Percentiles rank a stretch among this genome's conserved stretches.
phyloP scores from a whole-genome alignment of 2,113 vertebrate species.

The Sorex araneus region DNA sequence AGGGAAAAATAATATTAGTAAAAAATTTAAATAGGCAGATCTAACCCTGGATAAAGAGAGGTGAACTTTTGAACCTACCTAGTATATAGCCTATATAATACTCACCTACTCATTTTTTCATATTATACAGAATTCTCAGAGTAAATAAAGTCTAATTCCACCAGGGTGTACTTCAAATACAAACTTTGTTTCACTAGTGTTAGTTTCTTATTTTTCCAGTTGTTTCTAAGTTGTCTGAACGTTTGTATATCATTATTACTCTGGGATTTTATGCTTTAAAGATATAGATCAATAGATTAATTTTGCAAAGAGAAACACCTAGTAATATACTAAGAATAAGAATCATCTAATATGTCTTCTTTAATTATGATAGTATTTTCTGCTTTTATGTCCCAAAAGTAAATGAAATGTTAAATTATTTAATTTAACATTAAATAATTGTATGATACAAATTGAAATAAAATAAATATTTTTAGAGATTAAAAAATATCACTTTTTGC shows the following conservation, averaged over 20 bases:
- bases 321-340: constrained; percentile 41
- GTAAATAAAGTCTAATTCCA: constrained; percentile 77
- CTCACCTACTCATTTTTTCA: constrained; percentile 10
- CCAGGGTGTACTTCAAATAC: constrained; percentile 74
- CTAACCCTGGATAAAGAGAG: constrained; percentile 45
- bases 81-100: constrained; percentile 33
- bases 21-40: constrained; percentile 17
- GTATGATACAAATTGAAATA: constrained; percentile 25
- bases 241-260: constrained; percentile 69
- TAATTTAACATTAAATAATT: constrained; percentile 71
- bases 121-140: constrained; percentile 57
- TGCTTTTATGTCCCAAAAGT: constrained; percentile 60
- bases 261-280: constrained; percentile 52
- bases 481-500: constrained; percentile 25
- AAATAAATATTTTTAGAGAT: constrained; percentile 55
- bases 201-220: constrained; percentile 84
- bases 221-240: constrained; percentile 79
- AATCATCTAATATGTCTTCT: constrained; percentile 68
- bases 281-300: constrained; percentile 65
- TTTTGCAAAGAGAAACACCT: constrained; percentile 65
- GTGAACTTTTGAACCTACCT: constrained; percentile 79
- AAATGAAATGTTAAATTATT: constrained; percentile 72
- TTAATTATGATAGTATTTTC: constrained; percentile 70
- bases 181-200: constrained; percentile 75
- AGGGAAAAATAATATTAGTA: background rate